Evolutionary conservation across 1,140 invertebrate species (phyloP).

Genomic region (Dendrolimus kikuchii): DNA sequence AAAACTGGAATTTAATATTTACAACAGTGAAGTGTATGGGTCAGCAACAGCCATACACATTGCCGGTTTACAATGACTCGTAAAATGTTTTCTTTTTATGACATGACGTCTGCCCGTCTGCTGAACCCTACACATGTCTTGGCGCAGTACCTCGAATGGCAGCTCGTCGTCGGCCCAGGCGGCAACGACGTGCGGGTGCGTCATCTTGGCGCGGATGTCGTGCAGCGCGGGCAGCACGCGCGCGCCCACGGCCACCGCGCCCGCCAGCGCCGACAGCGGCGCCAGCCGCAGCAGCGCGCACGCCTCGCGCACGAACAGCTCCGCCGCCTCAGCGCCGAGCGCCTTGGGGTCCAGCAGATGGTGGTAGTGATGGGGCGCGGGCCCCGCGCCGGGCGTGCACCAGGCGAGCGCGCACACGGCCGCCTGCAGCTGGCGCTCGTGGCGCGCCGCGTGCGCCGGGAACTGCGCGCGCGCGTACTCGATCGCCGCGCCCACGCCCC

Average conservation of each 20-base stretch:
- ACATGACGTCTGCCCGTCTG: too few species aligned
- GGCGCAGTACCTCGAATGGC: constrained; percentile 83
- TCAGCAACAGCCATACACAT: too few species aligned
- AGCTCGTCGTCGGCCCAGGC: constrained; percentile 98
- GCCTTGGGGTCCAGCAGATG: constrained; percentile 43
- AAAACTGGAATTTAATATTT: too few species aligned
- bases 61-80: too few species aligned
- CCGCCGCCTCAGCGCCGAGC: constrained; percentile 79
- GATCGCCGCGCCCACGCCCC: constrained; percentile 77
- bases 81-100: too few species aligned
- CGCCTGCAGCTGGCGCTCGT: constrained; percentile 58
- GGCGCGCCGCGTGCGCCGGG: constrained; percentile 65
- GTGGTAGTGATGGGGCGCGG: constrained; percentile 35
- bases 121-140: too few species aligned
- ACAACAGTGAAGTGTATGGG: too few species aligned
- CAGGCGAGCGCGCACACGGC: constrained; percentile 56
- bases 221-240: constrained; percentile 93
- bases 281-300: constrained; percentile 86
- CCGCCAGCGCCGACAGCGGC: constrained; percentile 83
- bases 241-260: constrained; percentile 91
- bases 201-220: constrained; percentile 96
- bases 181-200: constrained; percentile 92
- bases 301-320: constrained; percentile 94
- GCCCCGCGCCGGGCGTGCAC: constrained; percentile 37
- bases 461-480: constrained; percentile 90